phyloP scores from a whole-genome alignment of 1,140 invertebrate genomes.

The Oryzaephilus surinamensis region DNA sequence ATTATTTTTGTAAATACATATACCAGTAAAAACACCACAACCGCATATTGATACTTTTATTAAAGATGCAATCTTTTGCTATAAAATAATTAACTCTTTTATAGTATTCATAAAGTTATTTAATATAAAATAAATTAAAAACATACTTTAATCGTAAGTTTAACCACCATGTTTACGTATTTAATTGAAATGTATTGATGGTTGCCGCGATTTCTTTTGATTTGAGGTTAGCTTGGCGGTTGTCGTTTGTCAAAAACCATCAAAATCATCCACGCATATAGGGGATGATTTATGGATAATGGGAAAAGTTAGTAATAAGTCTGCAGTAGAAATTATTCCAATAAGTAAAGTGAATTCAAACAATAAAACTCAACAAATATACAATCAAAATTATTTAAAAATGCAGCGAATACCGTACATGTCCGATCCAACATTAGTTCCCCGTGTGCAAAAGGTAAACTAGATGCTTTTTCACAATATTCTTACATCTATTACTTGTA shows the following conservation, averaged over 20 bases:
- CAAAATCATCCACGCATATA: no score
- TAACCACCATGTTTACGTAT: no score
- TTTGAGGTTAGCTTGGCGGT: no score
- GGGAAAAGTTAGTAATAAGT: constrained; percentile 11
- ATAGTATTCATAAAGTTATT: no score
- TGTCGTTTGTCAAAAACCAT: no score
- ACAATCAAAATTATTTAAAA: constrained; percentile 6
- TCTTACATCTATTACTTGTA: no score
- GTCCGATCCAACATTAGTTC: constrained; percentile 27
- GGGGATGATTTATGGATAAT: constrained; percentile 8
- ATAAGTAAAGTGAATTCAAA: constrained; percentile 7
- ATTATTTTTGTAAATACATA: constrained; percentile 57
- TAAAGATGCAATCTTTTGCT: constrained; percentile 26
- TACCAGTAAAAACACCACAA: constrained; percentile 38
- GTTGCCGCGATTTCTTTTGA: no score
- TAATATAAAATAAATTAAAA: no score
- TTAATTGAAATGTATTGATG: no score
- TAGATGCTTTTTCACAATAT: background rate
- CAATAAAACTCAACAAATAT: background rate
- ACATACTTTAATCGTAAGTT: no score
- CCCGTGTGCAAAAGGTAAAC: constrained; percentile 30
- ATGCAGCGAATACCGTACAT: constrained; percentile 23
- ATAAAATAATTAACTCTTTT: no score
- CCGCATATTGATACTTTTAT: constrained; percentile 17
- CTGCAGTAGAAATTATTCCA: constrained; percentile 10